Conservation (phyloP, 2,797 vertebrate genomes). For the Pseudochromis fuscus region DNA sequence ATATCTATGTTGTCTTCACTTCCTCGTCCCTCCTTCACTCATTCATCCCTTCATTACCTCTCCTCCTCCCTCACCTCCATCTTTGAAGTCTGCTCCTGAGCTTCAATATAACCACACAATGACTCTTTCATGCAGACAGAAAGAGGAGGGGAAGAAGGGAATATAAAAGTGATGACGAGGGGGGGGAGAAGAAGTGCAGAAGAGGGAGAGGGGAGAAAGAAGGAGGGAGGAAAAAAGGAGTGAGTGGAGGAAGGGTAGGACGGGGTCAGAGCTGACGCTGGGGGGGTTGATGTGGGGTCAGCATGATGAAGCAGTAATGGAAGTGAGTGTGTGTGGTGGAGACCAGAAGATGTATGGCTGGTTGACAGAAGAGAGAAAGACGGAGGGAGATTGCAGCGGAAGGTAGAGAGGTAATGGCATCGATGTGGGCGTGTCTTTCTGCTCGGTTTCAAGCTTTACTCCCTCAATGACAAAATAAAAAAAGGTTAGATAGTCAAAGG, state of each 20-base stretch:
- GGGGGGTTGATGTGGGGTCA: conserved; percentile 76
- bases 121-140: conserved; percentile 46
- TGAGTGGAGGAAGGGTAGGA: conserved; percentile 70
- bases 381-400: conserved; percentile 67
- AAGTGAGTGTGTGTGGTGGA: conserved; percentile 65
- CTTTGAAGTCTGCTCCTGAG: conserved; percentile 26
- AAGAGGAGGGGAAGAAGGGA: conserved; percentile 10
- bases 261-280: conserved; percentile 69
- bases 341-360: conserved; percentile 72
- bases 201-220: not conserved
- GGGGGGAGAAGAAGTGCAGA: not conserved
- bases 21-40: conserved; percentile 21
- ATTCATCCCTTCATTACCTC: conserved; percentile 29
- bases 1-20: conserved; percentile 12
- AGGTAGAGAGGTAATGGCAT: conserved; percentile 67
- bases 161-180: conserved; percentile 19
- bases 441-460: conserved; percentile 20
- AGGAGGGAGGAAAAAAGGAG: conserved; percentile 36
- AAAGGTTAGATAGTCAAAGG: conserved; percentile 26
- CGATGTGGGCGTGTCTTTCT: conserved; percentile 23
- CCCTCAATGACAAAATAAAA: conserved; percentile 16
- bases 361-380: conserved; percentile 69
- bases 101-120: conserved; percentile 41
- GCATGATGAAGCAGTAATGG: conserved; percentile 82
- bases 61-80: conserved; percentile 35